Conservation (phyloP, 2,113 vertebrate genomes). For the Pontoporia blainvillei region DNA sequence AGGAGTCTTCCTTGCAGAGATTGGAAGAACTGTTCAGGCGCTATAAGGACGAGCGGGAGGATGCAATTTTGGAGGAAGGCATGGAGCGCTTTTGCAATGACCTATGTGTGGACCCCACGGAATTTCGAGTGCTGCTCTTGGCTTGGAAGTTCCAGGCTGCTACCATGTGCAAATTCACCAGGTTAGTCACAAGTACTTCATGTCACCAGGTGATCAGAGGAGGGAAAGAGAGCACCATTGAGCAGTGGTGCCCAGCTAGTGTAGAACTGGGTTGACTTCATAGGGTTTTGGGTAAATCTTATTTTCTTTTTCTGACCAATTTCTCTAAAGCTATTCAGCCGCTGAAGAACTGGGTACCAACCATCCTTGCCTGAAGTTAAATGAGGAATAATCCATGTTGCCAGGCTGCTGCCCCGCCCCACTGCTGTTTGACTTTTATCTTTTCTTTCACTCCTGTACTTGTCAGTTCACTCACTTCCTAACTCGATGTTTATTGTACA, state of each 20-base stretch:
- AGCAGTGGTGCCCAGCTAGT: not conserved
- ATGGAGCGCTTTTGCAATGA: slow-evolving; percentile 99
- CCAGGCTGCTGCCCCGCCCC: not conserved
- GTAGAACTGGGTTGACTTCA: not conserved
- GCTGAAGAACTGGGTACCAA: not conserved
- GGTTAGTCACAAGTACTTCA: slow-evolving; percentile 82
- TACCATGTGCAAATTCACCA: slow-evolving; percentile 99
- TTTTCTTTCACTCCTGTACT: not conserved
- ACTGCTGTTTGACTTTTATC: not conserved
- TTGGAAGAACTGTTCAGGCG: slow-evolving; percentile 92
- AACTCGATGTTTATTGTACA: not conserved
- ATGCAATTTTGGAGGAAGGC: slow-evolving; percentile 97
- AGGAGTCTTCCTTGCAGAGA: slow-evolving; percentile 88
- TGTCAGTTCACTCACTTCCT: not conserved
- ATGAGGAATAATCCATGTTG: not conserved
- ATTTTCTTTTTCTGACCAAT: not conserved
- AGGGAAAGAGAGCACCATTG: not conserved
- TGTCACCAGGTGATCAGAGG: not conserved
- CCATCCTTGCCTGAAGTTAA: not conserved
- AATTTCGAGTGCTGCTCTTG: slow-evolving; percentile 97
- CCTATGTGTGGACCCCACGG: slow-evolving; percentile 96
- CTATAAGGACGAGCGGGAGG: slow-evolving; percentile 96
- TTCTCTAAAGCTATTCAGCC: not conserved
- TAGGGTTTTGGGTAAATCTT: not conserved
- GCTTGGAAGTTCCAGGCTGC: slow-evolving; percentile 99